These are phyloP conservation scores for Ranitomeya imitator DNA, from an alignment of 2,113 vertebrate genomes.

Conservation along the genomic window DNA sequence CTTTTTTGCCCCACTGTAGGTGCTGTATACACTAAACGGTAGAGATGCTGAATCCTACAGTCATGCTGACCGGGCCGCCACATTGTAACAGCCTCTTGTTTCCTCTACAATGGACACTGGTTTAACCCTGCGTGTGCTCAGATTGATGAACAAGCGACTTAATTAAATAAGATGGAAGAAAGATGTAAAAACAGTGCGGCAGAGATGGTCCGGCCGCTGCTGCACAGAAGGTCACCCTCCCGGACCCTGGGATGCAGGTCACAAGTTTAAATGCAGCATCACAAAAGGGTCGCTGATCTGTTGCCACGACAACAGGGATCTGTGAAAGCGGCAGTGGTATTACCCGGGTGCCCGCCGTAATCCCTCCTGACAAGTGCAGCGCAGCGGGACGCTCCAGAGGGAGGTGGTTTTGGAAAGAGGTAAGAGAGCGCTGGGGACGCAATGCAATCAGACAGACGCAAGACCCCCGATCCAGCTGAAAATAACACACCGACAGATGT, in stretches of 20 bases:
- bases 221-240: not conserved
- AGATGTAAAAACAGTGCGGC: not conserved
- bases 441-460: not conserved
- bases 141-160: no score
- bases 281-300: conserved; percentile 29
- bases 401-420: not conserved
- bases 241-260: not conserved
- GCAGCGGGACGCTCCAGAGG: not conserved
- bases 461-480: not conserved
- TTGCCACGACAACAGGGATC: conserved; percentile 3
- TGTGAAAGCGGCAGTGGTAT: not conserved
- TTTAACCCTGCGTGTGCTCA: no score
- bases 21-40: no score
- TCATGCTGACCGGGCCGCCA: no score
- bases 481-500: not conserved
- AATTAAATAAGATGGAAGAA: not conserved
- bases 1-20: no score
- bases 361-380: not conserved
- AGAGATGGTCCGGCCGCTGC: not conserved
- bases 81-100: no score
- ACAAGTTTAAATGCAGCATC: conserved; percentile 12
- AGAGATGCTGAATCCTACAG: no score
- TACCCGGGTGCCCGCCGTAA: not conserved
- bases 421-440: not conserved
- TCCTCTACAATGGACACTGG: no score